These are phyloP conservation scores for Ophraella communa DNA, from an alignment of 2,888 invertebrate genomes.

Conservation along the genomic window DNA sequence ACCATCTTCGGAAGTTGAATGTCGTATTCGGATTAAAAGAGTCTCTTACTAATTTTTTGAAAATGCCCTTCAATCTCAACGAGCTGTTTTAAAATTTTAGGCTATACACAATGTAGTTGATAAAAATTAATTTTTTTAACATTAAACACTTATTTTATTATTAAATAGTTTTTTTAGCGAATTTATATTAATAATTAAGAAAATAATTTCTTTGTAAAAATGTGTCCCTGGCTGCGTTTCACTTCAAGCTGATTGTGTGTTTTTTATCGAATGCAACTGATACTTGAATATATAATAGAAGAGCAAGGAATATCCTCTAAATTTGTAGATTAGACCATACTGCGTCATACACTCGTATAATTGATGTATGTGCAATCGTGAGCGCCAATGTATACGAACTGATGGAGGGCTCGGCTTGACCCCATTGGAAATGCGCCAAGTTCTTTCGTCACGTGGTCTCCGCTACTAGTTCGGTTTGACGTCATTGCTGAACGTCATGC, in stretches of 20 bases:
- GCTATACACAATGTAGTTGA: too few species aligned
- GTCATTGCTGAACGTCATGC: constrained; percentile 20
- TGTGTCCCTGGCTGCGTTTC: background rate
- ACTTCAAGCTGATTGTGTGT: background rate
- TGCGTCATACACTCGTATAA: background rate
- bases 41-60: too few species aligned
- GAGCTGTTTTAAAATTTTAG: too few species aligned
- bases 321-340: background rate
- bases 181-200: too few species aligned
- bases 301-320: background rate
- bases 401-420: constrained; percentile 16
- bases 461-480: constrained; percentile 9
- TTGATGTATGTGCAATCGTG: background rate
- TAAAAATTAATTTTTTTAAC: too few species aligned
- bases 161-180: too few species aligned
- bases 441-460: constrained; percentile 18
- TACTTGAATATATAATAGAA: background rate
- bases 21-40: too few species aligned
- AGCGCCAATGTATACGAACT: constrained; percentile 1
- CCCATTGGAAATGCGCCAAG: constrained; percentile 17
- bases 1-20: too few species aligned
- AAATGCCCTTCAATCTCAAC: too few species aligned
- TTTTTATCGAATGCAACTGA: background rate
- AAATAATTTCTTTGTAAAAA: too few species aligned
- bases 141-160: too few species aligned